Evolutionary conservation across 1,140 invertebrate species (phyloP), one percentile per base, ranked within the genome.

Genomic region (Triops longicaudatus): DNA sequence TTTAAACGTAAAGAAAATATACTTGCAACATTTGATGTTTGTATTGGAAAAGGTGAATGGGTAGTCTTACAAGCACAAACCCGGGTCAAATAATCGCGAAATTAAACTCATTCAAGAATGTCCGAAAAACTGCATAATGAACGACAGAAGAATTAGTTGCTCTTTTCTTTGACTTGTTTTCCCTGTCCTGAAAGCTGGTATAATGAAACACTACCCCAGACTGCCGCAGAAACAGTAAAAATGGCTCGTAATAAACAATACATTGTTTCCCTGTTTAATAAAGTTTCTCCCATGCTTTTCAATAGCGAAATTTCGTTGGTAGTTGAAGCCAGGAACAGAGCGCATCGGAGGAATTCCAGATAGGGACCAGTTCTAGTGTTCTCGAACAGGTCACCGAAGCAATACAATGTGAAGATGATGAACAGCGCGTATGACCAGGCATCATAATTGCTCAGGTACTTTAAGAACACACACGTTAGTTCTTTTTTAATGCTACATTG

Each of bases 361-460:
- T 87, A 73, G 0, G 84, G 82, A 1, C 86, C 86, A 73, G 87
- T 84, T 14, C 85, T 83, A 17, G 84, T 84, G 74, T 87, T 86
- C 72, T 92, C 90, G 79, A 92, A 90, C 12, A 92, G 80, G 84
- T 92, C 86, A 26, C 91, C 91, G 50, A 93, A 91, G 4, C 88
- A 85, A 1, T 88, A 90, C 11, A 92, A 80, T 1, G 89, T 89
- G 2, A 87, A 85, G 12, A 92, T 84, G 72, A 92, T 88, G 82
- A 91, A 91, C 27, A 63, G 17, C 50, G 22, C 17, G 7, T 63
- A 63, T 14, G 22, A 7, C 50, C 50, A 63, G 22, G 50, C 22
- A 9, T 63, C 50, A 17, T n/a, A 22, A 17, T 17, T 17, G 22
- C 50, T 63, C 22, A 63, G 50, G 22, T 63, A 22, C 50, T 17